A percentile compares a stretch with the other conserved stretches of the same genome.
Evolutionary conservation across 1,140 invertebrate species (phyloP).

Genomic region (Doryteuthis pealeii): DNA sequence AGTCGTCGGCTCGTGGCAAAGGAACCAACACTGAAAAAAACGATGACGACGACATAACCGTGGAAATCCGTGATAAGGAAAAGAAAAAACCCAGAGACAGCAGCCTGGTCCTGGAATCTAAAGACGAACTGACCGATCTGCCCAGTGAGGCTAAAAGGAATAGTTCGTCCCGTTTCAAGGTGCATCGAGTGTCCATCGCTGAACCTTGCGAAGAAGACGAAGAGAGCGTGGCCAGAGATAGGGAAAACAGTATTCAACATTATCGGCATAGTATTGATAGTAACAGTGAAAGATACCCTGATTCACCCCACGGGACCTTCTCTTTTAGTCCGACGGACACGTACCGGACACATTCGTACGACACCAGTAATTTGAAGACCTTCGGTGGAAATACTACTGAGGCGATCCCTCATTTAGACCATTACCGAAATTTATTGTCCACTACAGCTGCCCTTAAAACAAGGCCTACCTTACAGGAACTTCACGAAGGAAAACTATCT

Average conservation of each 20-base stretch:
- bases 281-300: background rate
- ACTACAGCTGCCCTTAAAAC: conserved; percentile 76
- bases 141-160: conserved; percentile 1
- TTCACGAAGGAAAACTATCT: conserved; percentile 69
- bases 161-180: conserved; percentile 3
- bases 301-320: conserved; percentile 2
- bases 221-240: background rate
- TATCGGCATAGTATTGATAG: background rate
- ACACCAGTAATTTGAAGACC: conserved; percentile 71
- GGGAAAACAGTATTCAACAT: background rate
- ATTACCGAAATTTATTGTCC: conserved; percentile 91
- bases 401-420: conserved; percentile 85
- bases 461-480: conserved; percentile 88
- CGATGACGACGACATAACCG: background rate
- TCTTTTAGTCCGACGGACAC: conserved; percentile 10
- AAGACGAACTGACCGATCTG: conserved; percentile 10
- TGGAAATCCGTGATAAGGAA: background rate
- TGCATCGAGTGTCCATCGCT: background rate
- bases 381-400: conserved; percentile 87
- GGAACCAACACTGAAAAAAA: too few relatives aligned
- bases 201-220: background rate
- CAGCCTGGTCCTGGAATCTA: background rate
- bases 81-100: background rate
- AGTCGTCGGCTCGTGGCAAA: too few relatives aligned
- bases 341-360: conserved; percentile 13